Evolutionary conservation across 2,888 invertebrate genomes (phyloP).

Genomic region (Ochropleura plecta): DNA sequence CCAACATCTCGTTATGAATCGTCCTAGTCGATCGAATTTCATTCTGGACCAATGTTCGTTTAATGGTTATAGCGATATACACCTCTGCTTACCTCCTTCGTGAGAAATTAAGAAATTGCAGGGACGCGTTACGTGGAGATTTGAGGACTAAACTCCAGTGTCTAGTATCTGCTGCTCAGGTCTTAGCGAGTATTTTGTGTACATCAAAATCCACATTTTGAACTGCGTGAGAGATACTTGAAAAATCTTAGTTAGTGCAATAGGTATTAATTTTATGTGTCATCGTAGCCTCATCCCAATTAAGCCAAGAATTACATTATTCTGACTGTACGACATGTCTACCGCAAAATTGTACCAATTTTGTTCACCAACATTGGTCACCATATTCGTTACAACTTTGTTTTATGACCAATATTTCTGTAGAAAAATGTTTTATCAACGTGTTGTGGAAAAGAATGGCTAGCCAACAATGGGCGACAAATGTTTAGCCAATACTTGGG

Average conservation of each 20-base stretch:
- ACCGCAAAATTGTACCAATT: constrained; percentile 57
- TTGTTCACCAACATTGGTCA: constrained; percentile 37
- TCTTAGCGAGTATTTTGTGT: neutral
- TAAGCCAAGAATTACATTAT: constrained; percentile 61
- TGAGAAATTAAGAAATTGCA: neutral
- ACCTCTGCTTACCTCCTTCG: neutral
- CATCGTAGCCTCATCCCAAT: constrained; percentile 61
- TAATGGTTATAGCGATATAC: neutral
- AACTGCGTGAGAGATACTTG: neutral
- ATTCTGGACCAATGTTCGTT: neutral
- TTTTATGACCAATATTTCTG: constrained; percentile 23
- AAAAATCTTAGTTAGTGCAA: constrained; percentile 38
- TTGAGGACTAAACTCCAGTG: neutral
- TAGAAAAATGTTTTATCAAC: too few relatives aligned
- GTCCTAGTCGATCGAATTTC: neutral
- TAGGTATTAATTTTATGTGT: constrained; percentile 48
- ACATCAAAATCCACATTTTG: neutral
- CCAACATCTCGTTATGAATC: too few relatives aligned
- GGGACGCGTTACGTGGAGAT: neutral
- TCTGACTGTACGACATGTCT: constrained; percentile 45
- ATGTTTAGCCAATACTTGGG: constrained; percentile 1
- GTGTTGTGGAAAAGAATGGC: too few relatives aligned
- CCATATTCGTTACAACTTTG: constrained; percentile 36
- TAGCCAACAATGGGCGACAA: constrained; percentile 4
- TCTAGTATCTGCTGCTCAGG: neutral